Conservation (phyloP, 1,140 invertebrate genomes). For the Aphis craccivora region DNA sequence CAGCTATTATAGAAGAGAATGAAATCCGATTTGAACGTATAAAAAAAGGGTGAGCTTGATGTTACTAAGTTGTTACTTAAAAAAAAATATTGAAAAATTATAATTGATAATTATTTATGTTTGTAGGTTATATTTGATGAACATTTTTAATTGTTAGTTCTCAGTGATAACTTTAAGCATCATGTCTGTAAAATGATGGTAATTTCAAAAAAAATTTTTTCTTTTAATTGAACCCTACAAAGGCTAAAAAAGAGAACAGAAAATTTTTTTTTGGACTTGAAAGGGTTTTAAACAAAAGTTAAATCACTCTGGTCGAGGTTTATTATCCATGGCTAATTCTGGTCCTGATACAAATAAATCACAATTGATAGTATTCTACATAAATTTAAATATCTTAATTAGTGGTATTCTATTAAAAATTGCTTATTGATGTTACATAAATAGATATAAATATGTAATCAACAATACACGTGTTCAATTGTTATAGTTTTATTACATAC, state of each 20-base stretch:
- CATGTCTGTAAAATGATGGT: too few relatives aligned
- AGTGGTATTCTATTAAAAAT: not conserved
- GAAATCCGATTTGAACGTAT: constrained; percentile 87
- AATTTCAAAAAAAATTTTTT: too few relatives aligned
- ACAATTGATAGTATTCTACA: constrained; percentile 84
- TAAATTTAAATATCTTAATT: too few relatives aligned
- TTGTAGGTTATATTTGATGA: constrained; percentile 85
- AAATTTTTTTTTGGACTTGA: too few relatives aligned
- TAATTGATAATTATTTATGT: constrained; percentile 50
- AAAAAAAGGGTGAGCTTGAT: constrained; percentile 81
- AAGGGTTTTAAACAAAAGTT: constrained; percentile 90
- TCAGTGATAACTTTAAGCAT: too few relatives aligned
- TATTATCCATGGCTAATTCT: constrained; percentile 98
- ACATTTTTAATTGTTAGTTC: too few relatives aligned
- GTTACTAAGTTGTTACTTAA: not conserved
- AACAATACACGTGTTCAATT: not conserved
- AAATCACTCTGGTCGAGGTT: constrained; percentile 87
- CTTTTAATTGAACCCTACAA: too few relatives aligned
- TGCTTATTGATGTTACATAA: not conserved
- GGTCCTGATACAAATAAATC: constrained; percentile 96
- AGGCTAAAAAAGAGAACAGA: too few relatives aligned
- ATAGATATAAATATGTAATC: not conserved
- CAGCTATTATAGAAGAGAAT: constrained; percentile 92
- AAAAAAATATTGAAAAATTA: constrained; percentile 73
- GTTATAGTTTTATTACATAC: constrained; percentile 92